Evolutionary conservation across 2,888 invertebrate species (phyloP), one percentile per base, ranked within the genome.

Genomic region (Oscheius sp.): DNA sequence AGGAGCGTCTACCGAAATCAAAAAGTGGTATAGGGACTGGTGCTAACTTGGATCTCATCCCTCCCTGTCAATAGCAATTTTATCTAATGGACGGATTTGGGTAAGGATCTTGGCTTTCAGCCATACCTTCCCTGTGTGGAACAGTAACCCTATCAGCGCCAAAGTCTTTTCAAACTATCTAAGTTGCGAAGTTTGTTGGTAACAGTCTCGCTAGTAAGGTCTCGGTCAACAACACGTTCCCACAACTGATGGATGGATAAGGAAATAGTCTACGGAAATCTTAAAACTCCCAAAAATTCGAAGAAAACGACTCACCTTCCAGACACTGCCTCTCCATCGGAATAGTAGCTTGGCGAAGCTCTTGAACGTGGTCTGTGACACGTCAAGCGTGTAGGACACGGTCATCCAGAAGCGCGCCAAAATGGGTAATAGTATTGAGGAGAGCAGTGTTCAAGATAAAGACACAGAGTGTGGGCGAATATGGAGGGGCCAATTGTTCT

Each of bases 291-390:
- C 58, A 32, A 35, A 60, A 58, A 11, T 7, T 60, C 9, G n/a
- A 33, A 11, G 11, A 53, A 29, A 9, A 37, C 7, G 42, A 50
- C 79, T 11, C 33, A 82, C 82, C 80, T 82, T 82, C 82, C 77
- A 84, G 51, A 81, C 84, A 72, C 81, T 83, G 65, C 82, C 80
- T 59, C 79, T 77, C 76, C 82, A 84, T 66, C 79, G 68, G 33
- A 76, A 80, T 10, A 84, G 75, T 47, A 82, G 72, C 32, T 79
- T 84, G 70, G 79, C 74, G 62, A 84, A 84, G 71, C 81, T 84
- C 53, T 84, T 81, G 50, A 82, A 74, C 55, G 77, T 79, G 37
- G 79, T 82, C 68, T 81, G 79, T 33, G 80, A 73, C 33, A 79
- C 76, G 76, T 84, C 79, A 70, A 82, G 75, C 42, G 83, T 77